Evolutionary conservation across 1,140 invertebrate genomes (phyloP).

Genomic region (Drosophila kepulauana): DNA sequence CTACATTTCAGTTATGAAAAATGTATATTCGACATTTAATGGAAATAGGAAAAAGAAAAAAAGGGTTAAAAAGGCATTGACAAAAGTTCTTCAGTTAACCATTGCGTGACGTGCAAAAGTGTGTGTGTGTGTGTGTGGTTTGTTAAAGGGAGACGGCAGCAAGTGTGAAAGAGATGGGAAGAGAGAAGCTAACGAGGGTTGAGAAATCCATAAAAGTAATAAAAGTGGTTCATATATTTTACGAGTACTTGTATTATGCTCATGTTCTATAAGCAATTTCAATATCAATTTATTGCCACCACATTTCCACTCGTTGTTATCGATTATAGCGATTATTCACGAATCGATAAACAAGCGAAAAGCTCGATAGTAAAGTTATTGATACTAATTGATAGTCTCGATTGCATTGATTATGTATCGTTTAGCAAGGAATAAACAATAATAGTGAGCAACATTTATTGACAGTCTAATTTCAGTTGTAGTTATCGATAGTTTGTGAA

Average conservation of each 20-base stretch:
- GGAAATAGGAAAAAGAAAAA: conserved; percentile 17
- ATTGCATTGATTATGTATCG: no score
- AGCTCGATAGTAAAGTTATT: neutral
- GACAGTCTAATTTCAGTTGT: no score
- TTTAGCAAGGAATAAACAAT: no score
- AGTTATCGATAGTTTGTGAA: no score
- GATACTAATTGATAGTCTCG: neutral
- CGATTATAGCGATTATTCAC: neutral
- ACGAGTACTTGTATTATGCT: conserved; percentile 3
- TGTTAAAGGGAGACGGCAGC: neutral
- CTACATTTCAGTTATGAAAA: conserved; percentile 24
- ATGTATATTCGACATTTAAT: conserved; percentile 27
- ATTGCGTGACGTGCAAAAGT: conserved; percentile 28
- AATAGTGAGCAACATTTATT: no score
- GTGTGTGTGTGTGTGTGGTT: neutral
- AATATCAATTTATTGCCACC: conserved; percentile 4
- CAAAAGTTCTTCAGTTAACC: conserved; percentile 30
- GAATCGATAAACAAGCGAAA: neutral
- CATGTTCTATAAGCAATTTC: conserved; percentile 1
- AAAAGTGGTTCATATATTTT: conserved; percentile 14
- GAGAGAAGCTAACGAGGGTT: conserved; percentile 18
- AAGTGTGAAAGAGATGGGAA: neutral
- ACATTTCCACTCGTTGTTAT: no score
- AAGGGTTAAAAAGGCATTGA: conserved; percentile 31
- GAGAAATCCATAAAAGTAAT: conserved; percentile 22